Evolutionary conservation across 2,113 vertebrate genomes (phyloP).

Genomic region (Chinchilla lanigera): DNA sequence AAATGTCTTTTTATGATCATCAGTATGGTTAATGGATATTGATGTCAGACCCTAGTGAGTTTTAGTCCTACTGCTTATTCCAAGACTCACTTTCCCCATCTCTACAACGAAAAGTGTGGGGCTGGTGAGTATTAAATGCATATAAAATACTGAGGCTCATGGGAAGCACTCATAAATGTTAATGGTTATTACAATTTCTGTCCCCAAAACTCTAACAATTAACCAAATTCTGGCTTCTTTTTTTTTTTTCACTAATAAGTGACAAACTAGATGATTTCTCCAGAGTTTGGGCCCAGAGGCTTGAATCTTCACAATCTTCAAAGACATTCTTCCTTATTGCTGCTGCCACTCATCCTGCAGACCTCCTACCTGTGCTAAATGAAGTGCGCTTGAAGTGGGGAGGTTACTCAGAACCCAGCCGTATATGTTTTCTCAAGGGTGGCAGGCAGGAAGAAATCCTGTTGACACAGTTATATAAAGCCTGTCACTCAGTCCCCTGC

Average conservation of each 20-base stretch:
- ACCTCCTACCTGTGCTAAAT: constrained; percentile 61
- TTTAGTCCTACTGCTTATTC: background rate
- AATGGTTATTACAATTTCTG: constrained; percentile 41
- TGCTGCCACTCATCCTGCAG: constrained; percentile 15
- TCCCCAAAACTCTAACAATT: background rate
- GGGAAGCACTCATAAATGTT: background rate
- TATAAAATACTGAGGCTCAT: background rate
- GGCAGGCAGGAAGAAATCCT: constrained; percentile 66
- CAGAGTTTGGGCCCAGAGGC: background rate
- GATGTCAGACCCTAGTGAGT: background rate
- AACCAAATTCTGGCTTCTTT: constrained; percentile 23
- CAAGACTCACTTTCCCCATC: constrained; percentile 51
- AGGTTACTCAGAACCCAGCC: constrained; percentile 30
- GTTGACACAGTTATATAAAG: constrained; percentile 73
- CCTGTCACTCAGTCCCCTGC: constrained; percentile 62
- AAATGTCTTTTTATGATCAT: background rate
- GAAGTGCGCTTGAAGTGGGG: constrained; percentile 10
- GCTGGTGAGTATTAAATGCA: background rate
- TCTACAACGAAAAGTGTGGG: constrained; percentile 32
- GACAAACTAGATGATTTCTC: constrained; percentile 13
- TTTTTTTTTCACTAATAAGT: background rate
- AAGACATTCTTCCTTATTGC: constrained; percentile 20
- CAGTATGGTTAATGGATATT: background rate
- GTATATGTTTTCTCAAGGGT: constrained; percentile 52
- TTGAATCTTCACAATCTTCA: constrained; percentile 1